These are phyloP conservation scores for Liolophura sinensis DNA, from an alignment of 1,140 invertebrate genomes.

Conservation along the genomic window DNA sequence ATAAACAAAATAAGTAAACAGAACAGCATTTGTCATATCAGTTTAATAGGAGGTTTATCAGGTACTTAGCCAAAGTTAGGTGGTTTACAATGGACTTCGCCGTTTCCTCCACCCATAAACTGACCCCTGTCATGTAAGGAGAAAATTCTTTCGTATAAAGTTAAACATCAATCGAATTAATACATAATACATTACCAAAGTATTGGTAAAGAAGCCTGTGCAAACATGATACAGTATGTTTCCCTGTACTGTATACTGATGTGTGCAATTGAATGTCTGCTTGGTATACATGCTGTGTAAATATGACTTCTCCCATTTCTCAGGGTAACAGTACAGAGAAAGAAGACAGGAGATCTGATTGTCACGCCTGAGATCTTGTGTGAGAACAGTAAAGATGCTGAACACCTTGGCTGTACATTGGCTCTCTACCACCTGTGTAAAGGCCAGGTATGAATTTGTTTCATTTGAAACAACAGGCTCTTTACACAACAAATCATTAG, in stretches of 20 bases:
- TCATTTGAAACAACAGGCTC: not conserved
- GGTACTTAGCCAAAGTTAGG: too few species aligned
- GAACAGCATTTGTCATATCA: too few species aligned
- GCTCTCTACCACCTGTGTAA: slow-evolving; percentile 52
- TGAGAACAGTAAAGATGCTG: slow-evolving; percentile 50
- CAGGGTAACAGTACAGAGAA: slow-evolving; percentile 37
- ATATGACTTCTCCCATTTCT: slow-evolving; percentile 9
- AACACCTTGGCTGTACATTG: slow-evolving; percentile 49
- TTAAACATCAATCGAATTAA: too few species aligned
- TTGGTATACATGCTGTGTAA: too few species aligned
- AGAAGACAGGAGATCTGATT: slow-evolving; percentile 41
- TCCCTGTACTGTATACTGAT: not conserved
- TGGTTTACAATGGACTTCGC: too few species aligned
- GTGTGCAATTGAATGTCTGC: too few species aligned
- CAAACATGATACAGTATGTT: not conserved
- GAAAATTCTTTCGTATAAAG: too few species aligned
- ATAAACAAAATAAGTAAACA: too few species aligned
- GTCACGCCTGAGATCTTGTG: slow-evolving; percentile 47
- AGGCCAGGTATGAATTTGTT: slow-evolving; percentile 36
- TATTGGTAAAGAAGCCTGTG: not conserved
- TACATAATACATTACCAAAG: not conserved
- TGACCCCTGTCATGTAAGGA: too few species aligned
- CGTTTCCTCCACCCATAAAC: too few species aligned
- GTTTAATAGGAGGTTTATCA: too few species aligned
- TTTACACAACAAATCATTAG: too few species aligned